phyloP scores from a whole-genome alignment of 2,888 invertebrate genomes.

The Epistrophella euchroma region DNA sequence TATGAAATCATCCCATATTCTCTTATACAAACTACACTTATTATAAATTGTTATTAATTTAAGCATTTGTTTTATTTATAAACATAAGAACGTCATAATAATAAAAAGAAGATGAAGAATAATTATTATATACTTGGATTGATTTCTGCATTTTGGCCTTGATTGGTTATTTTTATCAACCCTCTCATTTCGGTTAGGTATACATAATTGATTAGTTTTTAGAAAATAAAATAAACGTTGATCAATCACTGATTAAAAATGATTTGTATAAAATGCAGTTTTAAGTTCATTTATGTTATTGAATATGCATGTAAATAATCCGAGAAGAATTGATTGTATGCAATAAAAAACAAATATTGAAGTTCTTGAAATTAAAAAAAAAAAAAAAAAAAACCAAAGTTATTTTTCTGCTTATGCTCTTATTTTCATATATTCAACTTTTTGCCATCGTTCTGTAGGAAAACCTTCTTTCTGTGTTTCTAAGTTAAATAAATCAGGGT shows the following conservation, averaged over 20 bases:
- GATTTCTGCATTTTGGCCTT: conserved; percentile 49
- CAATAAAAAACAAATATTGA: conserved; percentile 63
- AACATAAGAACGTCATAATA: conserved; percentile 10
- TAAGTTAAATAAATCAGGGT: neutral
- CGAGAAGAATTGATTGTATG: conserved; percentile 68
- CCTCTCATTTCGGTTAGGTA: conserved; percentile 42
- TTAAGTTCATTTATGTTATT: conserved; percentile 60
- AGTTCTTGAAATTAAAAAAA: conserved; percentile 66
- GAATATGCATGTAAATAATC: conserved; percentile 69
- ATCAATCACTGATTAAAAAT: conserved; percentile 47
- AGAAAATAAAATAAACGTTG: conserved; percentile 39
- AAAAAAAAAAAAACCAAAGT: neutral
- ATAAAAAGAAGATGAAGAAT: neutral
- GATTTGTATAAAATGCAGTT: conserved; percentile 67
- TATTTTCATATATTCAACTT: neutral
- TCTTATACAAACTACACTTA: conserved; percentile 45
- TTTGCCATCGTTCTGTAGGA: neutral
- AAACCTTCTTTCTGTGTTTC: neutral
- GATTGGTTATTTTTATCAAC: conserved; percentile 45
- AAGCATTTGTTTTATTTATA: conserved; percentile 43
- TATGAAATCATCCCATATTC: conserved; percentile 48
- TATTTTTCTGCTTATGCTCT: neutral
- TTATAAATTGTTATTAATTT: conserved; percentile 40
- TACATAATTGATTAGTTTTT: conserved; percentile 61
- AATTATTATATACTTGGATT: conserved; percentile 19